Evolutionary conservation across 2,888 invertebrate species (phyloP), one percentile per base, ranked within the genome.

Genomic region (Seira sanloemensis): DNA sequence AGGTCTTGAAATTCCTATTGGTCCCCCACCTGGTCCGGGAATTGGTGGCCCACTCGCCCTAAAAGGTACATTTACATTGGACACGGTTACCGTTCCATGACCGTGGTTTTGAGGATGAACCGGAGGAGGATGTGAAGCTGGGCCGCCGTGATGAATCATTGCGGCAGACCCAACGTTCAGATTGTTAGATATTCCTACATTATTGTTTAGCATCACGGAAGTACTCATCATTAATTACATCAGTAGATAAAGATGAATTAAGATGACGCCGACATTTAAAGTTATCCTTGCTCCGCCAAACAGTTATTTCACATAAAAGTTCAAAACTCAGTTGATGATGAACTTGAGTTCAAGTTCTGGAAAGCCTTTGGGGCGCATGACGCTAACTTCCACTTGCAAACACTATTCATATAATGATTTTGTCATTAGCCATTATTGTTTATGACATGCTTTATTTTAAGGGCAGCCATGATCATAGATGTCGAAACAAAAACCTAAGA

Each of bases 201-300:
- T 81, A 37, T 75, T 81, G 81, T 75, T 81, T 74, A 81, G 27
- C 81, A 81, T 81, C 75, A 81, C 81, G 75, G 75, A 74, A 75
- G 81, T 81, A 81, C 75, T 81, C 81, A 81, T 81, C 62, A 81
- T 81, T 76, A 65, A 81, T 69, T 65, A 25, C 19, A 12, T 58
- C 19, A 12, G n/a, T 16, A 67, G 12, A 37, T 37, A 7, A 37
- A 37, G 37, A 7, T 37, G 37, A 37, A 12, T 7, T 12, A 12
- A 12, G 5, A 12, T 37, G 37, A 37, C 37, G 37, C 37, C 4
- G 37, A 37, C 37, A 12, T n/a, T n/a, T n/a, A n/a, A n/a, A n/a
- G n/a, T n/a, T n/a, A 19, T 1, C 23, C 23, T 65, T 23, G 21
- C 12, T 19, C 21, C 65, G 62, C 62, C n/a, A n/a, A n/a, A n/a